These are phyloP conservation scores for Sphyrna mokarran DNA, from an alignment of 2,113 vertebrate genomes.

Conservation along the genomic window DNA sequence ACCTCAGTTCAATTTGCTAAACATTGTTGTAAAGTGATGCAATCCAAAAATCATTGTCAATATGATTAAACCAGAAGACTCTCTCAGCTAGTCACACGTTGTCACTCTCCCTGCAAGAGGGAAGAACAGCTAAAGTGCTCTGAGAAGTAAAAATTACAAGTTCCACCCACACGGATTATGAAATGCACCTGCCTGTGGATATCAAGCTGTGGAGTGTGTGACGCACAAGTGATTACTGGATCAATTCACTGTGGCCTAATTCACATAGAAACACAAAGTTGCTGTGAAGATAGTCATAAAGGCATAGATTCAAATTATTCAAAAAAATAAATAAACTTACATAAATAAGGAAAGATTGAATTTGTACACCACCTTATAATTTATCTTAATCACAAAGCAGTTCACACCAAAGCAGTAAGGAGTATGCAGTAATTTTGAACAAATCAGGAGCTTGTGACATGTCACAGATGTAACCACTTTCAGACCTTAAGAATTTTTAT, in stretches of 20 bases:
- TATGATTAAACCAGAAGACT: background rate
- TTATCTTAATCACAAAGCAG: background rate
- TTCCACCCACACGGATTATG: constrained; percentile 20
- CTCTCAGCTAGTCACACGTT: background rate
- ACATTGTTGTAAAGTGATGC: background rate
- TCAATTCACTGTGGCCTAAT: constrained; percentile 15
- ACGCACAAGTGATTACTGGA: background rate
- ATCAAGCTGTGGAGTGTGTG: background rate
- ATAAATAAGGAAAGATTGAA: background rate
- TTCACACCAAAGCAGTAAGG: background rate
- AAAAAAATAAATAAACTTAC: background rate
- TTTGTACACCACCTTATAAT: background rate
- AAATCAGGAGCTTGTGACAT: background rate
- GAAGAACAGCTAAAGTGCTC: background rate
- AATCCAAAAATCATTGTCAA: background rate
- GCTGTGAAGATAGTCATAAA: background rate
- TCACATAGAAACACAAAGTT: background rate
- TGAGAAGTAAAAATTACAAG: constrained; percentile 6
- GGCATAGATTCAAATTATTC: background rate
- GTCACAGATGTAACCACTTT: background rate
- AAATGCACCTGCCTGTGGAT: constrained; percentile 8
- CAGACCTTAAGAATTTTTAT: background rate
- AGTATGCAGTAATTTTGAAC: background rate
- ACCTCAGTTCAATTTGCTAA: background rate
- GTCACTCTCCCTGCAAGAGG: background rate